Evolutionary conservation across 2,888 invertebrate genomes (phyloP), one percentile per base, ranked within the genome.

Genomic region (Eupithecia pulchellata): DNA sequence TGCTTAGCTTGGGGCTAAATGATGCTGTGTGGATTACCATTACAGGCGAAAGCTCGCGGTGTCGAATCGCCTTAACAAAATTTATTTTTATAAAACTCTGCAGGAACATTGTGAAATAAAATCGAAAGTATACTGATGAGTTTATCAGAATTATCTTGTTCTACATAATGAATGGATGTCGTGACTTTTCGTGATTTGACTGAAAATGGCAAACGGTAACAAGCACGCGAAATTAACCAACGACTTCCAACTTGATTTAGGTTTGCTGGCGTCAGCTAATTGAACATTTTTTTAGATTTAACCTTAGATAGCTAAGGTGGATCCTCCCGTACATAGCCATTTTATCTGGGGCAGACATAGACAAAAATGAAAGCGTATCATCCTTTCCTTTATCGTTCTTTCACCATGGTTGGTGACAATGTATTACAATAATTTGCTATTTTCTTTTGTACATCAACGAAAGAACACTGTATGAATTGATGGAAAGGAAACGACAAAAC

Each of bases 151-250:
- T 58, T 61, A 65, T 65, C 64, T 58, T 68, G 71, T 67, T 55
- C 58, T 36, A 71, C 64, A 29, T 52, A 71, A 67, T 32, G 52
- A 65, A 68, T 55, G 52, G 61, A 20, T 52, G 30, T 20, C 68
- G 65, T 72, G 68, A 55, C 72, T 58, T 62, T 58, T 72, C 66
- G 72, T 62, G 42, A 66, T 68, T 68, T 36, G 39, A 55, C n/a
- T 66, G 42, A 13, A 60, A 66, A 57, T 52, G 36, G 52, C 52
- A 69, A 64, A 61, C 61, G 47, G 65, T 34, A 63, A 68, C n/a
- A 20, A 65, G 65, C 64, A 69, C 60, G 61, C 69, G 9, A 64
- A 58, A 64, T 60, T 60, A 34, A 60, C 17, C n/a, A 36, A 36
- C 20, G 55, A 52, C 20, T 42, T 14, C 14, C 14, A 66, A 30